Percentiles rank a stretch among this genome's conserved stretches.
These are phyloP conservation scores for Eupithecia exiguata DNA, from an alignment of 2,888 invertebrate species.

Conservation along the genomic window DNA sequence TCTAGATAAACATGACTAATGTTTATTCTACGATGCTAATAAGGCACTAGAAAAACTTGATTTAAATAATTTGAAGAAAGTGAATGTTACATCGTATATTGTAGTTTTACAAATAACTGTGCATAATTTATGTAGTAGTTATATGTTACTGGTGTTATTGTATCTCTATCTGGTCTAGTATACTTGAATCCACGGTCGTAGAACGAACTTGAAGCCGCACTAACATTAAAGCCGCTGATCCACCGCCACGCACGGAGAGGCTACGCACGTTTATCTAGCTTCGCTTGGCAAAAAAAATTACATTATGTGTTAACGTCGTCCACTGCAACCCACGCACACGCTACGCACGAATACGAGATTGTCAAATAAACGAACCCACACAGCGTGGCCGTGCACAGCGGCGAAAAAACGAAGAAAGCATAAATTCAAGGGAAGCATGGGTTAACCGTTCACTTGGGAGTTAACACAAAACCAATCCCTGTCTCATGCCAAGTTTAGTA, in stretches of 20 bases:
- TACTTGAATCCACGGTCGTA: not conserved
- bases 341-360: too few relatives aligned
- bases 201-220: not conserved
- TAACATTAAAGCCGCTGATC: not conserved
- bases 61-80: slow-evolving; percentile 16
- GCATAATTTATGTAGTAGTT: not conserved
- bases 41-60: not conserved
- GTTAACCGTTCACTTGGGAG: slow-evolving; percentile 9
- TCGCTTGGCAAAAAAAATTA: too few relatives aligned
- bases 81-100: slow-evolving; percentile 12
- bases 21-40: not conserved
- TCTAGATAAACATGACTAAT: not conserved
- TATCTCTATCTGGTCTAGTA: not conserved
- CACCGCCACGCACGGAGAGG: too few relatives aligned
- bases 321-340: too few relatives aligned
- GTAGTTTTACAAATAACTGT: not conserved
- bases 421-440: slow-evolving; percentile 17
- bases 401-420: not conserved
- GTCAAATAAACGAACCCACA: too few relatives aligned
- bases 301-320: too few relatives aligned
- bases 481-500: slow-evolving; percentile 46
- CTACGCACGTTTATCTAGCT: too few relatives aligned
- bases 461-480: slow-evolving; percentile 42
- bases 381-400: too few relatives aligned
- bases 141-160: not conserved